Conservation (phyloP, 1,140 invertebrate genomes). For the Diachasma alloeum region DNA sequence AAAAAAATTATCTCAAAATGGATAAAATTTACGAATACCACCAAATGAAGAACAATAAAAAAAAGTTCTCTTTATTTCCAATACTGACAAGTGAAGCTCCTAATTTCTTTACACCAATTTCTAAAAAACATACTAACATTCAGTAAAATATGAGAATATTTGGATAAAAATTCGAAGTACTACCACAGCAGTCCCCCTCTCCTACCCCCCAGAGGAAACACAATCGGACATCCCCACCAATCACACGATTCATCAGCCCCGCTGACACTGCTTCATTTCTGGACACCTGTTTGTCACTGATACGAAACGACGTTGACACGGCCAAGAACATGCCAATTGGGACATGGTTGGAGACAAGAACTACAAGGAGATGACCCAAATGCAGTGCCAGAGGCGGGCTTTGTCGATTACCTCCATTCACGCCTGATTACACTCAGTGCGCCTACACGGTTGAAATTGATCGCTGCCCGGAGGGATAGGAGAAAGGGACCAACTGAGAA, state of each 20-base stretch:
- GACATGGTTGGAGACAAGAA: neutral
- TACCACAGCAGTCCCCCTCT: neutral
- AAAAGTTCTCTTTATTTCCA: too few relatives aligned
- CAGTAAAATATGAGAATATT: too few relatives aligned
- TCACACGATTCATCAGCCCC: neutral
- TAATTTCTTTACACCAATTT: too few relatives aligned
- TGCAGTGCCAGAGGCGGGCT: neutral
- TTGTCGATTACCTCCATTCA: slow-evolving; percentile 15
- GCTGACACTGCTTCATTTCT: neutral
- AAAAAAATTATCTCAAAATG: too few relatives aligned
- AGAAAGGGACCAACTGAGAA: neutral
- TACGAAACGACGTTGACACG: neutral
- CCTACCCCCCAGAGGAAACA: neutral
- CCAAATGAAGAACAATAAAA: too few relatives aligned
- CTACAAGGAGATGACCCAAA: slow-evolving; percentile 6
- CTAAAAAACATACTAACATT: too few relatives aligned
- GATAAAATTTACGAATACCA: too few relatives aligned
- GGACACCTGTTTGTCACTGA: neutral
- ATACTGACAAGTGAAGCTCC: too few relatives aligned
- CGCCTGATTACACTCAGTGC: neutral
- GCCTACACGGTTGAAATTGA: slow-evolving; percentile 2
- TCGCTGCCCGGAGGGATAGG: neutral
- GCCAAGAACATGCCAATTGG: slow-evolving; percentile 13
- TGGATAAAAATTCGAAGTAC: neutral
- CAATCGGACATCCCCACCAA: neutral